Evolutionary conservation across 2,888 invertebrate species (phyloP).

Genomic region (Hypena proboscidalis): DNA sequence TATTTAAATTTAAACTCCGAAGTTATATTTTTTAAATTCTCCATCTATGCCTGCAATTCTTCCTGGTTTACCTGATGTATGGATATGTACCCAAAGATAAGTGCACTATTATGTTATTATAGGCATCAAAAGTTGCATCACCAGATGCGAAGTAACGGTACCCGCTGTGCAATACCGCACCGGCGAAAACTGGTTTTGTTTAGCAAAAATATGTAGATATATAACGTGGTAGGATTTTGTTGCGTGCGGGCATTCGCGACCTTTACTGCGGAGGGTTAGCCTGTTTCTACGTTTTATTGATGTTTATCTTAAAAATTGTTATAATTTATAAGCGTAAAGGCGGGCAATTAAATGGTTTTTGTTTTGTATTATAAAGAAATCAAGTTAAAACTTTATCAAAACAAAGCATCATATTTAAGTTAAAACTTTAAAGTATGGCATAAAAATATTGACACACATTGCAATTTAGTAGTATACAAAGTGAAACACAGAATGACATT

Average conservation of each 20-base stretch:
- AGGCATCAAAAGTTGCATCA: constrained; percentile 81
- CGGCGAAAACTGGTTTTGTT: constrained; percentile 73
- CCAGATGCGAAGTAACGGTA: constrained; percentile 75
- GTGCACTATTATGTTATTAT: constrained; percentile 80
- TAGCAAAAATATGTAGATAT: constrained; percentile 64
- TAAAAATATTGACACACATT: no score
- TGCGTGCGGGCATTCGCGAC: constrained; percentile 73
- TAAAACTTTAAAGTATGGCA: no score
- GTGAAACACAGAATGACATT: no score
- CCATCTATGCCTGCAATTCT: not conserved
- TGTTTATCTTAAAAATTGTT: constrained; percentile 36
- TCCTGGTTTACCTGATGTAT: not conserved
- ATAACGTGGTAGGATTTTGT: constrained; percentile 51
- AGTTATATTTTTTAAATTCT: not conserved
- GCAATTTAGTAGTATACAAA: no score
- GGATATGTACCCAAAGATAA: constrained; percentile 54
- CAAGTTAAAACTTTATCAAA: no score
- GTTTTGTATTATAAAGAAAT: not conserved
- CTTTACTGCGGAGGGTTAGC: constrained; percentile 63
- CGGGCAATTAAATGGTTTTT: not conserved
- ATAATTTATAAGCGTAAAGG: constrained; percentile 25
- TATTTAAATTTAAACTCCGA: not conserved
- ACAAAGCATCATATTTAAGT: no score
- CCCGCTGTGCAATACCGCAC: constrained; percentile 70
- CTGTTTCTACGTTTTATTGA: constrained; percentile 54